These are phyloP conservation scores for Lepidocolaptes lacrymiger DNA, from an alignment of 2,797 vertebrate species.

Conservation along the genomic window DNA sequence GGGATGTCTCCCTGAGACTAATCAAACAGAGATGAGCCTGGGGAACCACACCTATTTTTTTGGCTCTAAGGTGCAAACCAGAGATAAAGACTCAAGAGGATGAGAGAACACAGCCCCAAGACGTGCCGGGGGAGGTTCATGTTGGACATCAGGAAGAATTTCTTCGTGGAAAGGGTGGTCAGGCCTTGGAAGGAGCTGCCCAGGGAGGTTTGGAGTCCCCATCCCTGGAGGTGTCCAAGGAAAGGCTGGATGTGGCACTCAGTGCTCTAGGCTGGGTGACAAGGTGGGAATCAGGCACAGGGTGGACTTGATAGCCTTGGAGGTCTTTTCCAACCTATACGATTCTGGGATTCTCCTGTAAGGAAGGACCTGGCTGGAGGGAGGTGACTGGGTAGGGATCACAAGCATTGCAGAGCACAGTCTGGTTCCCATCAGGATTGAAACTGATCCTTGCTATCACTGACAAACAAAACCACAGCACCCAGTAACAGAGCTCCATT, in stretches of 20 bases:
- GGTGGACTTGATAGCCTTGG: background rate
- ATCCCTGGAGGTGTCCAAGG: background rate
- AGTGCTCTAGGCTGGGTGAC: background rate
- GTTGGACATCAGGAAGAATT: background rate
- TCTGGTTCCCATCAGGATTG: rapidly evolving
- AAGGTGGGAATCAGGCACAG: background rate
- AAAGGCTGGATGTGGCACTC: background rate
- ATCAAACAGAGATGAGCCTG: background rate
- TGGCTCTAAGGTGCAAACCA: background rate
- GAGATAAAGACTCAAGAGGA: background rate
- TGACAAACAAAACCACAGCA: rapidly evolving
- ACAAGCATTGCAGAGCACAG: background rate
- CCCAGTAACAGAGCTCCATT: rapidly evolving
- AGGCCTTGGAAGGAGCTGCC: background rate
- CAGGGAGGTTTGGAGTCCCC: background rate
- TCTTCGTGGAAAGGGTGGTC: background rate
- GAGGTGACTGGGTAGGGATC: background rate
- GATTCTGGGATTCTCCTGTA: background rate
- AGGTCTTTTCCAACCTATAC: background rate
- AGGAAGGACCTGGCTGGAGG: background rate
- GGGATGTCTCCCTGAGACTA: rapidly evolving
- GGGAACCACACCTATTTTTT: background rate
- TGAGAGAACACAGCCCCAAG: background rate
- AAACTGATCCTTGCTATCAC: background rate
- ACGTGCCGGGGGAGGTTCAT: background rate